Evolutionary conservation across 2,888 invertebrate species (phyloP), one percentile per base, ranked within the genome.

Genomic region (Nudaria mundana): DNA sequence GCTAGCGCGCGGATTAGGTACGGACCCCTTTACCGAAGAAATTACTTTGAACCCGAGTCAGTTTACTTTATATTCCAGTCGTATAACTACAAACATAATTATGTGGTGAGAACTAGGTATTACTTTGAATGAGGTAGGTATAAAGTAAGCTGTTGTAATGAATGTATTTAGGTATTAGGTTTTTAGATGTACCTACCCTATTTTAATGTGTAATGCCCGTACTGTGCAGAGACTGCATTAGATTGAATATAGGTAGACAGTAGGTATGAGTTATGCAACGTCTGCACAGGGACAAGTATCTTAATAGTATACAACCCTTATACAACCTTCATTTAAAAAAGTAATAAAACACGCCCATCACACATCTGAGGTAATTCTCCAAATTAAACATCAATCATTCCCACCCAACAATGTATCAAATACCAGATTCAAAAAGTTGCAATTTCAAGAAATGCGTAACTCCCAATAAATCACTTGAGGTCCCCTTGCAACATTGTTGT

Each of bases 1-100:
- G 61, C 63, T 56, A 59, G 60, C 49, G 45, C 56, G 44, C 69
- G 53, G 70, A 80, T 81, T 81, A 80, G 81, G 73, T 75, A 81
- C 75, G 81, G 71, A 49, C 63, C 61, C 60, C 57, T 64, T 71
- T 63, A 65, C 61, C 58, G 59, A 55, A 66, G 76, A 66, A 78
- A 78, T 75, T 75, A 63, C 74, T 61, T 63, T 49, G 48, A 58
- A 63, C 63, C 53, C 44, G 48, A 51, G 30, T 45, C 43, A 31
- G 38, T 51, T 34, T 52, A 52, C 48, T 50, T 53, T 39, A 26
- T 39, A 25, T 18, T 6, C 28, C 5, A 16, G n/a, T n/a, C 14
- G 11, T 30, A 26, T 14, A 11, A 15, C 13, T 18, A 30, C 11
- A 7, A 13, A 7, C 10, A 14, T 30, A 33, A 12, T 26, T 40